phyloP scores from a whole-genome alignment of 2,113 vertebrate genomes.

The Phodopus roborovskii region DNA sequence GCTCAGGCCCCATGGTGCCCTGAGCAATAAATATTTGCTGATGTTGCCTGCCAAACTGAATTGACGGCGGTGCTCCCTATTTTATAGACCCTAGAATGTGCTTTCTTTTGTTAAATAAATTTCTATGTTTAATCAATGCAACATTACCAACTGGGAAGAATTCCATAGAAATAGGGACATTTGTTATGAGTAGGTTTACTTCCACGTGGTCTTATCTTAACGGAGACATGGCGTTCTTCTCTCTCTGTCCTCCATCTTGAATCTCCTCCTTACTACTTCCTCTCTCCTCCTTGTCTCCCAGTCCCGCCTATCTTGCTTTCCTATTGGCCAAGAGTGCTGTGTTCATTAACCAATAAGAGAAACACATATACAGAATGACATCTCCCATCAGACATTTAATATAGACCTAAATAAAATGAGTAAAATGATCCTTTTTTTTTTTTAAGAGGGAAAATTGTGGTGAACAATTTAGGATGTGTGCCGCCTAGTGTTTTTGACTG shows the following conservation, averaged over 20 bases:
- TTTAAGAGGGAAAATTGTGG: neutral
- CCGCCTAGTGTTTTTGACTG: neutral
- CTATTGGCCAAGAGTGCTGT: too few relatives aligned
- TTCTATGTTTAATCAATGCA: neutral
- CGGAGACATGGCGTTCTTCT: too few relatives aligned
- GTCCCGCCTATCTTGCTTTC: too few relatives aligned
- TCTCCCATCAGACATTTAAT: conserved; percentile 12
- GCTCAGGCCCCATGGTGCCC: neutral
- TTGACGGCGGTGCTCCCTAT: neutral
- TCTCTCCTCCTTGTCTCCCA: too few relatives aligned
- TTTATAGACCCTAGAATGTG: neutral
- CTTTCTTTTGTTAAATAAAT: neutral
- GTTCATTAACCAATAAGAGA: too few relatives aligned
- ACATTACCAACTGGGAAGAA: neutral
- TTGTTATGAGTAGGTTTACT: too few relatives aligned
- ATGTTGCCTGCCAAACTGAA: neutral
- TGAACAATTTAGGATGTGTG: neutral
- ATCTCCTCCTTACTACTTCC: too few relatives aligned
- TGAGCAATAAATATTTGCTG: neutral
- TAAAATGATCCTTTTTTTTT: neutral
- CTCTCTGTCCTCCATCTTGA: too few relatives aligned
- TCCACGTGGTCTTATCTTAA: too few relatives aligned
- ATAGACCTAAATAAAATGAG: neutral
- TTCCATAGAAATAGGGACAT: neutral
- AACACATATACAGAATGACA: too few relatives aligned